These are phyloP conservation scores for Darevskia mixta DNA, from an alignment of 2,797 vertebrate genomes.

Conservation along the genomic window DNA sequence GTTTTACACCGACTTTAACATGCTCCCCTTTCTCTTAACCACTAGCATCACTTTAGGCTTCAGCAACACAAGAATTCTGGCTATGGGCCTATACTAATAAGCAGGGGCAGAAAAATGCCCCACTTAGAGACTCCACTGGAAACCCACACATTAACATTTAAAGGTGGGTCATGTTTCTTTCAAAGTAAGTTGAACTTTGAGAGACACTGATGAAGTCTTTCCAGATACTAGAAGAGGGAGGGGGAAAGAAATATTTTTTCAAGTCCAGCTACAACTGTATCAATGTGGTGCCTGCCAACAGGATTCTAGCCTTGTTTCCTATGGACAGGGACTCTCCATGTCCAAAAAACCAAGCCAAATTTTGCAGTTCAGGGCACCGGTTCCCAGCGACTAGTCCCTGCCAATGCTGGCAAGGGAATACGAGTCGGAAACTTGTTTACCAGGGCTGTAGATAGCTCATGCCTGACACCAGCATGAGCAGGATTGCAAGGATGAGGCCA, in stretches of 20 bases:
- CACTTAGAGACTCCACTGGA: neutral
- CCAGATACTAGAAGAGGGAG: neutral
- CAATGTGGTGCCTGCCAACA: neutral
- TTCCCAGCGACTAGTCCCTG: constrained; percentile 31
- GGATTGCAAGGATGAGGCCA: constrained; percentile 47
- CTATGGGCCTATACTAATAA: neutral
- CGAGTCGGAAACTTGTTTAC: neutral
- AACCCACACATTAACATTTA: neutral
- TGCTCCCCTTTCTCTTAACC: too few relatives aligned
- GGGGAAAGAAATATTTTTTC: neutral
- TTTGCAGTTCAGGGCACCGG: constrained; percentile 24
- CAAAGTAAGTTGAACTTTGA: neutral
- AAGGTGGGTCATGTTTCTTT: neutral
- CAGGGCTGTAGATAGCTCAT: constrained; percentile 37
- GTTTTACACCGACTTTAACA: neutral
- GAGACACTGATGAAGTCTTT: neutral
- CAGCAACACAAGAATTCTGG: neutral
- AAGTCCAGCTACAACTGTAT: constrained; percentile 17
- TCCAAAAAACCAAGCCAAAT: neutral
- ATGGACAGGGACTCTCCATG: neutral
- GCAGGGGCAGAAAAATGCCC: neutral
- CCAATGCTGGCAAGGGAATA: constrained; percentile 43
- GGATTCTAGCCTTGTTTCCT: neutral
- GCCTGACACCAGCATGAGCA: constrained; percentile 33
- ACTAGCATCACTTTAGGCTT: neutral